Evolutionary conservation across 2,113 vertebrate species (phyloP), one percentile per base, ranked within the genome.

Genomic region (Hypanus sabinus): DNA sequence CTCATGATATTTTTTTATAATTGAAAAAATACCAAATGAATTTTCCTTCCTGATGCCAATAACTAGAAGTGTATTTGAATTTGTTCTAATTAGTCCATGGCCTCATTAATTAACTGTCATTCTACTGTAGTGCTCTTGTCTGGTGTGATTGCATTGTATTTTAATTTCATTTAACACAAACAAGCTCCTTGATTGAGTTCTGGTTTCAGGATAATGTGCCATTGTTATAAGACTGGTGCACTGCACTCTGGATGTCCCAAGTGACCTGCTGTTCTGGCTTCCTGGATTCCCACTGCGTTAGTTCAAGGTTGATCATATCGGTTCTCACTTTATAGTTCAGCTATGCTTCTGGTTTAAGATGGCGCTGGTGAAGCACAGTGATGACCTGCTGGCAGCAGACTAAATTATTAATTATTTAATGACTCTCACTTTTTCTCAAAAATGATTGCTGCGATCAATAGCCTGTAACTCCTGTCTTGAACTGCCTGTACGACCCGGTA

Each of bases 91-190:
- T 90, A 90, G 60, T 33, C 85, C 85, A 65, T 33, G 85, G 60
- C 60, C 85, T 90, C 85, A 90, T 90, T 90, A 90, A 90, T 90
- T 90, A 90, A 65, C 60, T 90, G 60, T 65, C 60, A 90, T 90
- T 90, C 85, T 90, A 60, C 60, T 68, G n/a, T 65, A 90, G 60
- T 68, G 85, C 60, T 33, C 85, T 90, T 90, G 85, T 90, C 60
- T 90, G 60, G 60, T 90, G 60, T 90, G 85, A 90, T 90, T 18
- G 85, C 30, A 65, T 90, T 90, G 85, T 90, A 33, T 90, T 90
- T 90, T 90, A 90, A 90, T 90, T 65, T 68, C 5, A 14, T 65
- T 65, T 90, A 90, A 90, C 62, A 65, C n/a, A 90, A 90, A 68
- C 85, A 90, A 90, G 85, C 60, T 65, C 65, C 30, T 90, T 68